Evolutionary conservation across 2,113 vertebrate genomes (phyloP).

Genomic region (Podarcis raffonei): DNA sequence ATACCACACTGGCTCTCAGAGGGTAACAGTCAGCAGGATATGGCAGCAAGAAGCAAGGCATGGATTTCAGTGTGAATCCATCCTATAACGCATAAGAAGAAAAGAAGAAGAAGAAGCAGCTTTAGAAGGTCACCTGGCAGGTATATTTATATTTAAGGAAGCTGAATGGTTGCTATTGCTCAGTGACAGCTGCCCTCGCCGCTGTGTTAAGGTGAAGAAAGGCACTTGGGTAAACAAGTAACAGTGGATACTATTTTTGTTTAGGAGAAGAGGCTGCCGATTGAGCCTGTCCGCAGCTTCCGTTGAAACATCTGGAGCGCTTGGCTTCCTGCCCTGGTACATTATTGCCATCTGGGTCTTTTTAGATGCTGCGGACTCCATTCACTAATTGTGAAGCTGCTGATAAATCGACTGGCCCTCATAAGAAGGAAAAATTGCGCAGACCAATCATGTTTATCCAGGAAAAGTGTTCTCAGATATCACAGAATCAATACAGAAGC

Average conservation of each 20-base stretch:
- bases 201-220: neutral
- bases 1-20: too few relatives aligned
- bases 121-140: neutral
- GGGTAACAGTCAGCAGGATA: neutral
- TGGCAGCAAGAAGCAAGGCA: neutral
- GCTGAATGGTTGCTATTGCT: neutral
- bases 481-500: neutral
- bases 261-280: neutral
- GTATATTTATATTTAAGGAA: neutral
- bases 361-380: neutral
- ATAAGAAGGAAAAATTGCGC: neutral
- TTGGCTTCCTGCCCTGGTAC: neutral
- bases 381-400: neutral
- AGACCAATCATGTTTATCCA: neutral
- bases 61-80: constrained; percentile 47
- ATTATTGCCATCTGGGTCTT: neutral
- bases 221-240: neutral
- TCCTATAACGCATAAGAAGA: constrained; percentile 44
- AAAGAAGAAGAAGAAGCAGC: neutral
- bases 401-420: neutral
- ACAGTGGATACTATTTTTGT: neutral
- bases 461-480: neutral
- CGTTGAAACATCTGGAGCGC: neutral
- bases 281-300: neutral
- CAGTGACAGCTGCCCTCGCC: too few relatives aligned